phyloP scores from a whole-genome alignment of 2,888 invertebrate species.

The Escarpia spicata region DNA sequence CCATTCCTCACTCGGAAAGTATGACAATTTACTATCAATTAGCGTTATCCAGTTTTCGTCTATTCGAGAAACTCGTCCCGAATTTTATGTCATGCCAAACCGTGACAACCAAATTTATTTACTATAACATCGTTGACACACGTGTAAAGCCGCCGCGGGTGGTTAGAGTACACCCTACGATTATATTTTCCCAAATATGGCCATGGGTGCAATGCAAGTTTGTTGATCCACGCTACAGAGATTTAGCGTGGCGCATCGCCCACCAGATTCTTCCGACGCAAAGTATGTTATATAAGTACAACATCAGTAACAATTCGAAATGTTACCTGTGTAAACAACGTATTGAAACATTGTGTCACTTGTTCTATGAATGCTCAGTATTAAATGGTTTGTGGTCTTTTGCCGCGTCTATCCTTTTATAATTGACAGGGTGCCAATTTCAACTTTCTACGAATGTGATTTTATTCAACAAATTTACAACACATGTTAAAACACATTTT shows the following conservation, averaged over 20 bases:
- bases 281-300: neutral
- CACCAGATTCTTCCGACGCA: neutral
- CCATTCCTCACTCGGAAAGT: neutral
- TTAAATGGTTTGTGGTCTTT: neutral
- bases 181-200: neutral
- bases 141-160: neutral
- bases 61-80: neutral
- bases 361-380: slow-evolving; percentile 7
- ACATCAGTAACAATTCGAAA: neutral
- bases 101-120: neutral
- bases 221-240: neutral
- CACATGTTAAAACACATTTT: neutral
- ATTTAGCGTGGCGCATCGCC: neutral
- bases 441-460: neutral
- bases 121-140: neutral
- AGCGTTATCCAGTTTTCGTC: neutral
- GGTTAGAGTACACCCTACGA: neutral
- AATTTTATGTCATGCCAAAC: neutral
- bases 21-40: neutral
- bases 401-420: neutral
- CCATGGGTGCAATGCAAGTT: neutral
- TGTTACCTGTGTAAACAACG: slow-evolving; percentile 7
- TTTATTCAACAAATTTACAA: neutral
- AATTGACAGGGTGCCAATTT: neutral
- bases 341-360: neutral